Evolutionary conservation across 2,797 vertebrate species (phyloP).

Genomic region (Enoplosus armatus): DNA sequence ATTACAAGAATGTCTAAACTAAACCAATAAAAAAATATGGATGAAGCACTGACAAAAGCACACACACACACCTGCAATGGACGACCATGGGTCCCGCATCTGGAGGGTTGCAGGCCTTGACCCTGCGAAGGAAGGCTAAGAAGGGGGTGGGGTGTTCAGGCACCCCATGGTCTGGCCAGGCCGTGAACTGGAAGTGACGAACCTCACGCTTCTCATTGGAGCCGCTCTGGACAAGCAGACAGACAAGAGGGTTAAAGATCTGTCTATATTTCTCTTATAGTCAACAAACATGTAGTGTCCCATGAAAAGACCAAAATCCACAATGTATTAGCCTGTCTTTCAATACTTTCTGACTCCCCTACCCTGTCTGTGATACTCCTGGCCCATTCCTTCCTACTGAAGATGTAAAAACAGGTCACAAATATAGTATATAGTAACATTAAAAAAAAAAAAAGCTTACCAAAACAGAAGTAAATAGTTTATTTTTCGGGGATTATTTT

Average conservation of each 20-base stretch:
- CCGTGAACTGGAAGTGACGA: conserved; percentile 98
- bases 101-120: conserved; percentile 98
- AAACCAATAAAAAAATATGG: not conserved
- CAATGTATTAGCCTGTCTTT: not conserved
- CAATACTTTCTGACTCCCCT: not conserved
- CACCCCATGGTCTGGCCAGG: conserved; percentile 98
- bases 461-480: not conserved
- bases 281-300: not conserved
- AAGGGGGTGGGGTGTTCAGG: conserved; percentile 98
- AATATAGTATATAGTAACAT: not conserved
- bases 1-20: not conserved
- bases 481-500: conserved; percentile 11
- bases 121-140: conserved; percentile 94
- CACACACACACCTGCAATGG: conserved; percentile 92
- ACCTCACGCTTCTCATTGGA: conserved; percentile 98
- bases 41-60: not conserved
- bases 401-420: conserved; percentile 1
- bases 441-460: no score
- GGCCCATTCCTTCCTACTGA: not conserved
- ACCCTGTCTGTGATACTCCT: not conserved
- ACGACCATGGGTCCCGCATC: conserved; percentile 97
- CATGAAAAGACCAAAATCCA: not conserved
- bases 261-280: not conserved
- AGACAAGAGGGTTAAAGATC: not conserved
- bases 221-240: conserved; percentile 87